A percentile compares a stretch with the other conserved stretches of the same genome.
phyloP scores from a whole-genome alignment of 2,797 vertebrate genomes.

The Gymnopithys bicolor region DNA sequence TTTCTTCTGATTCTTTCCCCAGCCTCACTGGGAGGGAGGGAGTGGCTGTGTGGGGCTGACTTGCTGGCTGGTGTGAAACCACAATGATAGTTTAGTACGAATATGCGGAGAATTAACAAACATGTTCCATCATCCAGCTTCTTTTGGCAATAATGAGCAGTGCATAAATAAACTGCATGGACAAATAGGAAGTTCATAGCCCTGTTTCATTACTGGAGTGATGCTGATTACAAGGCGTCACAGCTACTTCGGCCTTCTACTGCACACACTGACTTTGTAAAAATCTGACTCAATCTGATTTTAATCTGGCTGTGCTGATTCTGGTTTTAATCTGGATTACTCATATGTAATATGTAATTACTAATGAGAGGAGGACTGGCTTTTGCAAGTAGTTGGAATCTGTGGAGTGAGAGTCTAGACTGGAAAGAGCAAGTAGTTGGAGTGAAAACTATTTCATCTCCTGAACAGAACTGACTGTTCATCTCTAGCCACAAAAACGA shows the following conservation, averaged over 20 bases:
- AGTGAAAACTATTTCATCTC: not conserved
- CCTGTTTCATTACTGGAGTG: not conserved
- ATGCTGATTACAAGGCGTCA: not conserved
- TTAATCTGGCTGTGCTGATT: not conserved
- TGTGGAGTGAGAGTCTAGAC: not conserved
- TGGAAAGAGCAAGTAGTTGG: not conserved
- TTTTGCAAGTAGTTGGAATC: not conserved
- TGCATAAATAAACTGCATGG: not conserved
- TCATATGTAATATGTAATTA: not conserved
- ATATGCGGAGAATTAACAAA: too few species aligned
- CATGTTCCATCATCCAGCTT: not conserved
- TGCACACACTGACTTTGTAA: not conserved
- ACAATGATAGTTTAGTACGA: too few species aligned
- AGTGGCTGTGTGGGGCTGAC: too few species aligned
- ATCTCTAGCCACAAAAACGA: not conserved
- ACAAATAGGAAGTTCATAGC: not conserved
- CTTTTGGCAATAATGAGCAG: not conserved
- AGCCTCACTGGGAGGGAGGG: too few species aligned
- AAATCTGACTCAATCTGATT: not conserved
- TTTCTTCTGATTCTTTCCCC: too few species aligned
- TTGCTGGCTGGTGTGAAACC: too few species aligned
- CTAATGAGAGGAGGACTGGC: not conserved
- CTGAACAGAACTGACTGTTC: not conserved
- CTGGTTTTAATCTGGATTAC: not conserved
- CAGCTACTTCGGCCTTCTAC: not conserved